Evolutionary conservation across 2,797 vertebrate species (phyloP).

Genomic region (Eospalax fontanierii): DNA sequence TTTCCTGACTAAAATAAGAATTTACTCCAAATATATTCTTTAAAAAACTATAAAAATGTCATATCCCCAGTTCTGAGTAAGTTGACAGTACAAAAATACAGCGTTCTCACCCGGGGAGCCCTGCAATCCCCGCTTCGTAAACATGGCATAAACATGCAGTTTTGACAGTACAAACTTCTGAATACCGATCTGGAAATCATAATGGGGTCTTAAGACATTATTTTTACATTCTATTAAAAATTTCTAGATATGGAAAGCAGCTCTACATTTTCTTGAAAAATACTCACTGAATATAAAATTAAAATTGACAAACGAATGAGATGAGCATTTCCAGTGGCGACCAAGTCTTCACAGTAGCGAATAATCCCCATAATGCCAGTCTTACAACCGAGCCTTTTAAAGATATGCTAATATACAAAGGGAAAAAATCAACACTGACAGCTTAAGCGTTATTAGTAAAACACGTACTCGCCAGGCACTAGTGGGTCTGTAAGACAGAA

Average conservation of each 20-base stretch:
- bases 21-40: slow-evolving; percentile 48
- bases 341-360: slow-evolving; percentile 56
- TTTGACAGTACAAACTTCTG: background rate
- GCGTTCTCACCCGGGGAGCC: background rate
- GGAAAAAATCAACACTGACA: background rate
- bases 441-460: background rate
- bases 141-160: background rate
- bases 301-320: slow-evolving; percentile 19
- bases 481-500: background rate
- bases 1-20: slow-evolving; percentile 13
- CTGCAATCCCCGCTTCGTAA: background rate
- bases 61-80: slow-evolving; percentile 22
- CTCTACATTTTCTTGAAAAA: slow-evolving; percentile 40
- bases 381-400: slow-evolving; percentile 1
- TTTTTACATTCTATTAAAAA: slow-evolving; percentile 47
- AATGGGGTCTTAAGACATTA: background rate
- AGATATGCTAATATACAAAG: background rate
- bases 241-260: slow-evolving; percentile 58
- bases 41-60: slow-evolving; percentile 37
- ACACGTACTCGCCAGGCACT: background rate
- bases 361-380: slow-evolving; percentile 3
- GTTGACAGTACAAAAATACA: slow-evolving; percentile 13
- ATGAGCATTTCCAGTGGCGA: slow-evolving; percentile 58
- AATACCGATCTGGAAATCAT: slow-evolving; percentile 32
- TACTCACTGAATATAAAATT: slow-evolving; percentile 51